A percentile compares a stretch with the other conserved stretches of the same genome.
Conservation (phyloP, 2,797 vertebrate species). For the Huso huso region DNA sequence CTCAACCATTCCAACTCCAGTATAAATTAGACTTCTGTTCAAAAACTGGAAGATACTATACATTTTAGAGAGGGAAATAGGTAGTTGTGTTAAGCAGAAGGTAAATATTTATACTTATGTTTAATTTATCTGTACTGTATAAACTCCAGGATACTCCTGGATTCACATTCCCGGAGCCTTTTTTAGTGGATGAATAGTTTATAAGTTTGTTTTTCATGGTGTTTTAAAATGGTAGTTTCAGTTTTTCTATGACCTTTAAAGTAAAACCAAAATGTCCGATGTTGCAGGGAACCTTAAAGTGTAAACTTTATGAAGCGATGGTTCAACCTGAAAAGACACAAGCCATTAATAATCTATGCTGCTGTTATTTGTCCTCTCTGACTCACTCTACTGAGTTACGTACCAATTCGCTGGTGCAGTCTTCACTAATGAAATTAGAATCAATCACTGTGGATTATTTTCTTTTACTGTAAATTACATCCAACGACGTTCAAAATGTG, state of each 20-base stretch:
- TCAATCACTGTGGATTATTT: constrained; percentile 31
- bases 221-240: constrained; percentile 4
- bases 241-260: constrained; percentile 48
- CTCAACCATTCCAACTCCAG: too few species aligned
- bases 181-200: too few species aligned
- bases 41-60: too few species aligned
- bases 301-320: constrained; percentile 43
- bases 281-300: constrained; percentile 28
- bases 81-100: too few species aligned
- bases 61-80: too few species aligned
- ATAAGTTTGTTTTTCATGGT: too few species aligned
- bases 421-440: constrained; percentile 25
- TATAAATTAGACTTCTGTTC: too few species aligned
- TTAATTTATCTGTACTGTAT: too few species aligned
- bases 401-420: constrained; percentile 28
- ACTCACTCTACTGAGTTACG: constrained; percentile 34
- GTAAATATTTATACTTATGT: constrained; percentile 58
- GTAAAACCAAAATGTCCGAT: constrained; percentile 33
- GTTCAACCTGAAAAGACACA: constrained; percentile 32
- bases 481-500: constrained; percentile 13
- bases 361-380: constrained; percentile 42
- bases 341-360: constrained; percentile 42
- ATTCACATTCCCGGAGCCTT: too few species aligned
- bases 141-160: too few species aligned
- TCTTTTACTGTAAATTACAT: constrained; percentile 26